Percentiles rank a stretch among this genome's conserved stretches.
phyloP scores from a whole-genome alignment of 2,113 vertebrate species.

The Sceloporus tristichus region DNA sequence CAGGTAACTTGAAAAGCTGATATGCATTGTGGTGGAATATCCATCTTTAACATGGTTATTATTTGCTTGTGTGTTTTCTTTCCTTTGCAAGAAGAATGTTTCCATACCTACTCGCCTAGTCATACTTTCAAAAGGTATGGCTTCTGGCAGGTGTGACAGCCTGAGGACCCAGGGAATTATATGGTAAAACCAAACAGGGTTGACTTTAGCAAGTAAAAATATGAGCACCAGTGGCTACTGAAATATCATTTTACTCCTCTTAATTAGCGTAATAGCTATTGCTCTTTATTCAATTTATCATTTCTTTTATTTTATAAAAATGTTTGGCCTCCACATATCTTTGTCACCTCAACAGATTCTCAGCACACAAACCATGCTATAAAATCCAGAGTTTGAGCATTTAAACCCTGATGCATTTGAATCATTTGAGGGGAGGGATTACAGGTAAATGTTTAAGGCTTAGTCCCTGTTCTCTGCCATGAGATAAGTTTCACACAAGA shows the following conservation, averaged over 20 bases:
- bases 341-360: not conserved
- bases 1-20: not conserved
- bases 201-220: not conserved
- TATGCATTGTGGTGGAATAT: not conserved
- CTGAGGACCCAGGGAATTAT: not conserved
- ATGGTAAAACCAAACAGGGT: not conserved
- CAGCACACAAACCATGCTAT: not conserved
- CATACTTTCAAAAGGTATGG: not conserved
- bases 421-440: not conserved
- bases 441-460: not conserved
- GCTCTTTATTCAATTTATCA: not conserved
- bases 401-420: not conserved
- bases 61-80: not conserved
- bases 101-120: not conserved
- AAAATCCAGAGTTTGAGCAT: not conserved
- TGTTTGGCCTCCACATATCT: not conserved
- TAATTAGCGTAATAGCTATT: not conserved
- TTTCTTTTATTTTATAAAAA: not conserved
- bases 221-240: not conserved
- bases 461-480: not conserved
- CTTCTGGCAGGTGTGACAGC: too few relatives aligned
- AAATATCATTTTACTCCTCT: not conserved
- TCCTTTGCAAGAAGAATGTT: not conserved
- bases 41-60: not conserved
- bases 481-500: too few relatives aligned